Base-by-base conservation (phyloP, 2,113 vertebrate species). In the Scolopax mira region DNA sequence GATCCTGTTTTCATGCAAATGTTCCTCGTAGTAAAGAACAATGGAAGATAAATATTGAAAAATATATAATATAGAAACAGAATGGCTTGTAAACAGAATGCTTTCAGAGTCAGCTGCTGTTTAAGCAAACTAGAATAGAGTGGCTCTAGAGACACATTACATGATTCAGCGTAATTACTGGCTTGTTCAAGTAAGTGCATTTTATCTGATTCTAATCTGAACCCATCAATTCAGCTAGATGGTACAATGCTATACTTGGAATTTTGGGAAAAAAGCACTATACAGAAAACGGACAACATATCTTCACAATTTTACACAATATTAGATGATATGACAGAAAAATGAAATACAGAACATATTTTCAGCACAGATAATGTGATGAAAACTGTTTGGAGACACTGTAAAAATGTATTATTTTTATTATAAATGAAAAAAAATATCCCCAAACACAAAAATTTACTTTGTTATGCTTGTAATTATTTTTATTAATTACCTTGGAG, bases 1-100 rank as follows among this genome's bases (percentile, higher is more conserved):
- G 79, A 79, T 88, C 54, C 49, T 22, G n/a, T 94, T 97, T 96
- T 91, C 84, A 96, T 90, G 75, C 73, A 96, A 97, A 96, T 97
- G 28, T 58, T 95, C 58, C 46, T 85, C 55, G 84, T 92, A 95
- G 86, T 77, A 93, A 95, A 94, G 81, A 93, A 92, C 70, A 93
- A 77, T 52, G 60, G 51, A 70, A 93, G 55, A 94, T 57, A 97
- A 94, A 96, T 92, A 96, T 84, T 93, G 92, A 93, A 94, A 94
- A 93, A 95, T 85, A 58, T 31, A 60, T 85, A 62, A 71, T 72
- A 64, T 70, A 65, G 55, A 51, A 93, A 79, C 52, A 88, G 66
- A 89, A 96, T 42, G 42, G 18, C 57, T 96, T 91, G 83, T 93
- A 94, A 93, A 91, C 72, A 94, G 62, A 87, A 62, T 46, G n/a